These are phyloP conservation scores for Arion vulgaris DNA, from an alignment of 1,140 invertebrate genomes.

Conservation along the genomic window DNA sequence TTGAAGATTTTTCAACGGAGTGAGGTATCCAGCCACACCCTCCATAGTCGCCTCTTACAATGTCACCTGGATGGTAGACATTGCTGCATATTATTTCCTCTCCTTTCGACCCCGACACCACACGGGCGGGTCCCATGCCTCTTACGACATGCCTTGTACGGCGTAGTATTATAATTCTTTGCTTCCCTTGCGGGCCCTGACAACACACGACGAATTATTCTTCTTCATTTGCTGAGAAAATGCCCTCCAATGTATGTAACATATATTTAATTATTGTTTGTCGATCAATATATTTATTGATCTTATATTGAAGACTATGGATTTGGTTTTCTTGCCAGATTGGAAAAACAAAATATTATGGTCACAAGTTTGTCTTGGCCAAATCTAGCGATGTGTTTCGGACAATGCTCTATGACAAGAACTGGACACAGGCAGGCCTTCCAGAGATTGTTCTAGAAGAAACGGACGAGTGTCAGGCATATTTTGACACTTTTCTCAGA, in stretches of 20 bases:
- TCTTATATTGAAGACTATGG: neutral
- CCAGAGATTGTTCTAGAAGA: conserved; percentile 68
- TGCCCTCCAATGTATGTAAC: no score
- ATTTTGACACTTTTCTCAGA: conserved; percentile 69
- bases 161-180: neutral
- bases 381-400: conserved; percentile 71
- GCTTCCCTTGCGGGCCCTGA: neutral
- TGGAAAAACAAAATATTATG: conserved; percentile 61
- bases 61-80: no score
- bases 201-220: no score
- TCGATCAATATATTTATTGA: neutral
- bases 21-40: no score
- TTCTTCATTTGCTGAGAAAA: no score
- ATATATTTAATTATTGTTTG: no score
- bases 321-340: conserved; percentile 37
- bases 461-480: conserved; percentile 65
- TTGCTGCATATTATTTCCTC: no score
- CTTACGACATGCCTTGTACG: no score
- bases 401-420: conserved; percentile 69
- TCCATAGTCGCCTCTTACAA: no score
- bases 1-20: no score
- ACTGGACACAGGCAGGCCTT: conserved; percentile 58
- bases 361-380: conserved; percentile 71
- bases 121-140: neutral
- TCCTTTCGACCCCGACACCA: no score